Base-by-base conservation (phyloP, 1,140 invertebrate species). In the Bilobella aurantiaca region DNA sequence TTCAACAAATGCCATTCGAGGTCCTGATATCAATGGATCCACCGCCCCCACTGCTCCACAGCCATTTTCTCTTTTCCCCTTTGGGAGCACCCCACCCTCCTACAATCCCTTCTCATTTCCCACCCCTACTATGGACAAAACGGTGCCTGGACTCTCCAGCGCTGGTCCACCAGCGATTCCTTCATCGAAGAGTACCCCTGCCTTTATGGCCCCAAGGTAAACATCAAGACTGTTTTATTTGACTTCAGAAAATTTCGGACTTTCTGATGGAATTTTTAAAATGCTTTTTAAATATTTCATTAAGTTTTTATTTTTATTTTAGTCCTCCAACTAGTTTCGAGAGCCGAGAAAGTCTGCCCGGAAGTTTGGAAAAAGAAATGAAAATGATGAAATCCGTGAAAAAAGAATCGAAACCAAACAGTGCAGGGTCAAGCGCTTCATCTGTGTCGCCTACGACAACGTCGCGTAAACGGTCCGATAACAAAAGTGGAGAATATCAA, bases 401-500 rank as follows among this genome's bases (percentile, higher is more conserved):
- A 47, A 16, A 27, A 30, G 56, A 57, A 37, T 23, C 29, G 46
- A 29, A 65, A 49, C 2, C 56, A 59, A 29, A 47, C 18, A 29
- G 47, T 21, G 58, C 63, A 63, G 12, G 18, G 3, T 63, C 63
- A 31, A 65, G 31, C 16, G 28, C 31, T 8, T 61, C 70, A 25
- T 58, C 68, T 34, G 63, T 53, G 18, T 68, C 64, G 28, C 62
- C 68, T n/a, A 58, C 69, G 28, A 37, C 66, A 25, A 63, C 47
- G 29, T 64, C 53, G 29, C 37, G 64, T 18, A 66, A 66, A 46
- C 59, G 46, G 58, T 28, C 25, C 34, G 65, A 65, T 47, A 61
- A 64, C 23, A 63, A 25, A n/a, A 67, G 89, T 90, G 76, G 90
- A 91, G 88, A 89, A 91, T 0, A 89, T 92, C 61, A 92, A 91